phyloP scores from a whole-genome alignment of 1,140 invertebrate genomes.

The Drosophila kurseongensis region DNA sequence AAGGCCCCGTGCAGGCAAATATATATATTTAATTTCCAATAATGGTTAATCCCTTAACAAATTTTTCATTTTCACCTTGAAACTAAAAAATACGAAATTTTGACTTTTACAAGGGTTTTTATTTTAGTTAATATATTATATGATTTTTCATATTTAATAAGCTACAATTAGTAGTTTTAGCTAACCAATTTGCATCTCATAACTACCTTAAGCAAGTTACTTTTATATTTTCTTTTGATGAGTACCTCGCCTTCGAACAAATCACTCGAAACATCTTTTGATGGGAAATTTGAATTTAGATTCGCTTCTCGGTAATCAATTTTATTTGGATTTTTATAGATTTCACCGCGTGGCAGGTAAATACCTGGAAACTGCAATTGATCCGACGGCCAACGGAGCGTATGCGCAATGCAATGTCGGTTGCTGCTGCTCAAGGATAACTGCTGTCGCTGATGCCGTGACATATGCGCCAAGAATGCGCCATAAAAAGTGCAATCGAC shows the following conservation, averaged over 20 bases:
- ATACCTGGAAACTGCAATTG: constrained; percentile 31
- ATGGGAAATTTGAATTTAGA: neutral
- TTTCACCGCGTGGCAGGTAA: constrained; percentile 7
- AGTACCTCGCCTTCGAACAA: neutral
- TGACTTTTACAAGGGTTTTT: too few relatives aligned
- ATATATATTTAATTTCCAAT: too few relatives aligned
- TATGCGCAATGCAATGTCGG: constrained; percentile 65
- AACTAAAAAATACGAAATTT: too few relatives aligned
- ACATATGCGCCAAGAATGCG: constrained; percentile 76
- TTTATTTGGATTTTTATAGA: neutral
- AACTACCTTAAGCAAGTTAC: too few relatives aligned
- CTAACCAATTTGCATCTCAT: too few relatives aligned
- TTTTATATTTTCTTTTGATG: neutral
- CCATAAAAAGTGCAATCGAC: constrained; percentile 59
- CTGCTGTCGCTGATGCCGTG: constrained; percentile 55
- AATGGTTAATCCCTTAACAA: too few relatives aligned
- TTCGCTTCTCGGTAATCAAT: neutral
- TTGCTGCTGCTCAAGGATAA: constrained; percentile 30
- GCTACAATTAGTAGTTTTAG: too few relatives aligned
- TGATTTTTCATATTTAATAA: too few relatives aligned
- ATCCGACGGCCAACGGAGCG: constrained; percentile 52
- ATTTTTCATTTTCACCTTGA: too few relatives aligned
- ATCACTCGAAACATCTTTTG: neutral
- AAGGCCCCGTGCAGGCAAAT: neutral
- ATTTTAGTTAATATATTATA: too few relatives aligned